phyloP scores from a whole-genome alignment of 2,888 invertebrate species.

The Leptinotarsa rubiginosa region DNA sequence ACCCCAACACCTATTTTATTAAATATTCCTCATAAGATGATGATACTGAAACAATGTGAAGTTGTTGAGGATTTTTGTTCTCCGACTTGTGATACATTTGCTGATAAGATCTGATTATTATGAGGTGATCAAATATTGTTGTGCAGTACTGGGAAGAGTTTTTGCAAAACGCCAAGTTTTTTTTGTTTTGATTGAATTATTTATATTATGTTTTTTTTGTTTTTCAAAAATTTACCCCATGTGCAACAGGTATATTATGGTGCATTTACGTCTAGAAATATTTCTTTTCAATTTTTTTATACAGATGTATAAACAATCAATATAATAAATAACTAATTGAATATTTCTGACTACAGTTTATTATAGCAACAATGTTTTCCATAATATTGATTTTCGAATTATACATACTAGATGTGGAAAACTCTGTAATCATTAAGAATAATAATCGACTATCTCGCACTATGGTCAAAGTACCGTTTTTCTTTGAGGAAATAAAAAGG shows the following conservation, averaged over 20 bases:
- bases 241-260: background rate
- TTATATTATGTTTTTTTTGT: background rate
- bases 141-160: background rate
- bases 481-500: too few relatives aligned
- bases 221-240: background rate
- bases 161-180: background rate
- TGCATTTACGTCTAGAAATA: background rate
- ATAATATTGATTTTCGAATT: background rate
- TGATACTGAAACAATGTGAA: conserved; percentile 48
- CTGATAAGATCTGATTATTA: conserved; percentile 78
- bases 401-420: background rate
- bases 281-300: background rate
- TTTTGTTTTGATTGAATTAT: background rate
- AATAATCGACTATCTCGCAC: too few relatives aligned
- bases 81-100: conserved; percentile 64
- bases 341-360: background rate
- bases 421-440: too few relatives aligned
- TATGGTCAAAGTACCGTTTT: too few relatives aligned
- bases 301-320: too few relatives aligned
- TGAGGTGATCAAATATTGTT: conserved; percentile 26
- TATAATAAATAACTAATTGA: too few relatives aligned
- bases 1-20: background rate
- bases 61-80: conserved; percentile 63
- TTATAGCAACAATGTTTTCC: background rate
- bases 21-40: conserved; percentile 41